Evolutionary conservation across 2,888 invertebrate species (phyloP).

Genomic region (Heliothis peltigera): DNA sequence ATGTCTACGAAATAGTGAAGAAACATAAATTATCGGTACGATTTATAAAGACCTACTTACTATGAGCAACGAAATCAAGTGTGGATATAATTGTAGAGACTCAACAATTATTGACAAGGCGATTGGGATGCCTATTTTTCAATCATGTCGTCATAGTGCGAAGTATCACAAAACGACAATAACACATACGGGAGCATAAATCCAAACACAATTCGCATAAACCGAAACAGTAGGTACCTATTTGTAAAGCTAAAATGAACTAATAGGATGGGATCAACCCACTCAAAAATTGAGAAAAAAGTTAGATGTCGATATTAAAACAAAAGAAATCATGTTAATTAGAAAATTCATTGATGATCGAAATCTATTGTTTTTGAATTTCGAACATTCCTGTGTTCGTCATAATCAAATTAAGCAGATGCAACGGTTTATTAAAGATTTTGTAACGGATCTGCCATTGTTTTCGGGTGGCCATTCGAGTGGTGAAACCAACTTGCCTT

Average conservation of each 20-base stretch:
- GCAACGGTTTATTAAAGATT: slow-evolving; percentile 52
- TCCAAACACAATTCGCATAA: too few species aligned
- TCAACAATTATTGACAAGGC: slow-evolving; percentile 48
- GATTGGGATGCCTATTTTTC: slow-evolving; percentile 38
- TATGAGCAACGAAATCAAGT: slow-evolving; percentile 44
- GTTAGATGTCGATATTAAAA: too few species aligned
- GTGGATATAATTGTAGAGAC: slow-evolving; percentile 40
- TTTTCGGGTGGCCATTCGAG: slow-evolving; percentile 76
- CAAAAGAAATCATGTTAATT: too few species aligned
- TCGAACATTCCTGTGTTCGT: not conserved
- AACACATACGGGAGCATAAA: too few species aligned
- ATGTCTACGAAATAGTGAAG: slow-evolving; percentile 43
- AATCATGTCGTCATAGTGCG: slow-evolving; percentile 1
- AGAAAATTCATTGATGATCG: not conserved
- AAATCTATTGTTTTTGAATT: not conserved
- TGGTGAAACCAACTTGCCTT: slow-evolving; percentile 75
- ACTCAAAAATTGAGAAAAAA: too few species aligned
- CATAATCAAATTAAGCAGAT: slow-evolving; percentile 35
- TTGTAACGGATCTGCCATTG: slow-evolving; percentile 74
- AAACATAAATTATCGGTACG: slow-evolving; percentile 47
- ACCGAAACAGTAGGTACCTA: too few species aligned
- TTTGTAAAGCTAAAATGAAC: too few species aligned
- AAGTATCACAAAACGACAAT: too few species aligned
- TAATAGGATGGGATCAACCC: too few species aligned
- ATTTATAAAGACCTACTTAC: slow-evolving; percentile 27